Evolutionary conservation across 1,140 invertebrate species (phyloP).

Genomic region (Triops longicaudatus): DNA sequence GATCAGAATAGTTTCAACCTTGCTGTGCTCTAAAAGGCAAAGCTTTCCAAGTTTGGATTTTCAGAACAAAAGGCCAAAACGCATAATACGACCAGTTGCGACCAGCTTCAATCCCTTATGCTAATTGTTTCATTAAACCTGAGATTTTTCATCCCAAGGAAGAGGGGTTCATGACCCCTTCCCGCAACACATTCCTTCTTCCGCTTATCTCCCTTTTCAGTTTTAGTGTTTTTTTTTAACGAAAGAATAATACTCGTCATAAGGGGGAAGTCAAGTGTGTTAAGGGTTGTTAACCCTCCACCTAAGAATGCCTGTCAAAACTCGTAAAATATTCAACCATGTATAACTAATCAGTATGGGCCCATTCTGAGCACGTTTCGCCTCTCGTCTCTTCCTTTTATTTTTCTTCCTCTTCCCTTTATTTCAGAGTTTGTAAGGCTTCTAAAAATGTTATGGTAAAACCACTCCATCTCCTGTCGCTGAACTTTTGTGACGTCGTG

Average conservation of each 20-base stretch:
- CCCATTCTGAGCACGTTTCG: background rate
- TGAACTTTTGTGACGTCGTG: background rate
- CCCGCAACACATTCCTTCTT: background rate
- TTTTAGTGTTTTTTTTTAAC: background rate
- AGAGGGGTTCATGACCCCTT: background rate
- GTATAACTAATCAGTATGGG: slow-evolving; percentile 15
- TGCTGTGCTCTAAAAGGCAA: background rate
- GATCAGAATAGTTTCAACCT: background rate
- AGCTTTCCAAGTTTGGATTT: background rate
- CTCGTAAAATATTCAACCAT: slow-evolving; percentile 1
- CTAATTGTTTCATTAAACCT: background rate
- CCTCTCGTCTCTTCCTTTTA: too few relatives aligned
- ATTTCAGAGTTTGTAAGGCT: background rate
- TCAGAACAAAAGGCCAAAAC: background rate
- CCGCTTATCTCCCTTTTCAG: background rate
- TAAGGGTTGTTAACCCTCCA: slow-evolving; percentile 8
- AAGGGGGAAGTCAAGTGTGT: background rate
- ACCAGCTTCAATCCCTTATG: background rate
- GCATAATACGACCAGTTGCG: background rate
- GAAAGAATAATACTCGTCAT: background rate
- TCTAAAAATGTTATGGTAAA: background rate
- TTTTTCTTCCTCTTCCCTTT: background rate
- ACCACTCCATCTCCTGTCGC: background rate
- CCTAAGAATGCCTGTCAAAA: background rate
- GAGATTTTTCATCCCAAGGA: background rate